These are phyloP conservation scores for Arenaria interpres DNA, from an alignment of 2,113 vertebrate species.

Conservation along the genomic window DNA sequence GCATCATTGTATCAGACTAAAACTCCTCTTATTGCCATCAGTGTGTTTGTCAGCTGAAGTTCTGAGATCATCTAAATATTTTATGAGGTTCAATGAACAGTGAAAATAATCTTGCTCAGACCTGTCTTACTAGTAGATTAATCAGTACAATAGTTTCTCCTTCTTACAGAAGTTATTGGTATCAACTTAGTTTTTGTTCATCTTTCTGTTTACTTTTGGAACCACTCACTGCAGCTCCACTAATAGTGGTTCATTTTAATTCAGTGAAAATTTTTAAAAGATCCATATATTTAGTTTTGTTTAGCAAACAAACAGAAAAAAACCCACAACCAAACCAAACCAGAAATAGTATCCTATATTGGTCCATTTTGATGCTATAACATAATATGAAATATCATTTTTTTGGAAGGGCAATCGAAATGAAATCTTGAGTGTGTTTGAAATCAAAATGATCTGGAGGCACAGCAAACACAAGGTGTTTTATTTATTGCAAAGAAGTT, in stretches of 20 bases:
- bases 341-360: background rate
- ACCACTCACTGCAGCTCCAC: background rate
- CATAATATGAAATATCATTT: conserved; percentile 53
- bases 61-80: conserved; percentile 69
- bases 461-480: background rate
- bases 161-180: background rate
- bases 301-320: background rate
- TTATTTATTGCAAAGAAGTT: conserved; percentile 59
- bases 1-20: conserved; percentile 22
- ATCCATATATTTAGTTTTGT: background rate
- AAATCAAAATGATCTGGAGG: conserved; percentile 66
- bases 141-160: background rate
- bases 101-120: conserved; percentile 7
- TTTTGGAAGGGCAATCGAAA: conserved; percentile 65
- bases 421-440: conserved; percentile 61
- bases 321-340: background rate
- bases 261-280: conserved; percentile 14
- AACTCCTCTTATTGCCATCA: conserved; percentile 39
- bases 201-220: background rate
- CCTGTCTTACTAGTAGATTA: background rate
- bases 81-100: conserved; percentile 41
- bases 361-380: background rate
- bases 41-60: conserved; percentile 57
- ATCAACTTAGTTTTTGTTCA: background rate
- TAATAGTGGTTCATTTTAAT: background rate